Evolutionary conservation across 2,888 invertebrate genomes (phyloP).

Genomic region (Acronicta leporina): DNA sequence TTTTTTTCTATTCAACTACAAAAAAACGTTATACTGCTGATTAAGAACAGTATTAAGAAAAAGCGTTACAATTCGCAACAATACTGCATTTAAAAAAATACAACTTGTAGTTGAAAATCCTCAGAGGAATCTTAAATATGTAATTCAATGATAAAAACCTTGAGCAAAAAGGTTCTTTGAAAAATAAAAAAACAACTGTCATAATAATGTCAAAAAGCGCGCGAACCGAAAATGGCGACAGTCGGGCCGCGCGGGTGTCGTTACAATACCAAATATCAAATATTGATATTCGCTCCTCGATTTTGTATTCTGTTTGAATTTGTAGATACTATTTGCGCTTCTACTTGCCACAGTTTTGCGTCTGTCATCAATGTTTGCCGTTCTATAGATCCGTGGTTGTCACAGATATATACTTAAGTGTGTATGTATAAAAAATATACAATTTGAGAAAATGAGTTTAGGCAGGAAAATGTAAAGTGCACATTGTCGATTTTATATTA

Average conservation of each 20-base stretch:
- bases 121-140: no score
- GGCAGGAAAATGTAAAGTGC: no score
- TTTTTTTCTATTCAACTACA: no score
- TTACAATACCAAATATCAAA: constrained; percentile 88
- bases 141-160: background rate
- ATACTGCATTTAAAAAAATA: background rate
- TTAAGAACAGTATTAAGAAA: no score
- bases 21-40: no score
- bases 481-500: no score
- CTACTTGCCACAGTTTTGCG: constrained; percentile 73
- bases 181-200: constrained; percentile 31
- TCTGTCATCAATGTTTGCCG: constrained; percentile 63
- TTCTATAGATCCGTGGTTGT: constrained; percentile 40
- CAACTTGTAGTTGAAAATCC: background rate
- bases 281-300: constrained; percentile 84
- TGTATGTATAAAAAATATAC: no score
- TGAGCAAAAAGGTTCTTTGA: background rate
- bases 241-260: constrained; percentile 68
- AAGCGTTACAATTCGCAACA: no score
- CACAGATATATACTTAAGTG: constrained; percentile 35
- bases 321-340: constrained; percentile 83
- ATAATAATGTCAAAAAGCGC: constrained; percentile 57
- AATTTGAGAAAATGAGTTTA: no score
- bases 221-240: constrained; percentile 65
- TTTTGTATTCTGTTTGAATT: constrained; percentile 86